Base-by-base conservation (phyloP, 2,888 invertebrate genomes). In the Morpho helenor region DNA sequence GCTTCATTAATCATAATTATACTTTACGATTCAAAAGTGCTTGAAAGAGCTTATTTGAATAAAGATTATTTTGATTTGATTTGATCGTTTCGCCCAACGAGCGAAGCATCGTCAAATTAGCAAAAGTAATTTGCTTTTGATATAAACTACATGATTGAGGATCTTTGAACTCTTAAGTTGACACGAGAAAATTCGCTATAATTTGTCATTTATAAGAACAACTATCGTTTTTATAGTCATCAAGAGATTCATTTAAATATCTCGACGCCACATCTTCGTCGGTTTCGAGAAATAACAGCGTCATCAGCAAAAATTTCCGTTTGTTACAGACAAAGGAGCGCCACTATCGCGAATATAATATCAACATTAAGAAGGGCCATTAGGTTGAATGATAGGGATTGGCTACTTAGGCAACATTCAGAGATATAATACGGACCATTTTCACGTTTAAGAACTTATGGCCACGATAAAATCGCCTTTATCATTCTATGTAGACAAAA, bases 281-380 rank as follows among this genome's bases (percentile, higher is more conserved):
- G 54, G 54, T 54, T 54, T 22, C 5, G 31, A 31, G 42, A 9
- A 41, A 54, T 54, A 54, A 54, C 48, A 10, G 48, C 47, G 49
- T 58, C 53, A 53, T 58, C 49, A 49, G 49, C 40, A 41, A 46
- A 49, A 53, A 55, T 57, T 57, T 57, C 57, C 52, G 52, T 52
- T 57, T 57, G 57, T 51, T 54, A 48, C 48, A 56, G 48, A 63
- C 53, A 63, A 60, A 63, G 43, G 58, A 51, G 45, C 49, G 45
- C 49, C 58, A 60, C 55, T 58, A 58, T 63, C 50, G 16, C 48
- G 55, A 58, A 63, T 58, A 61, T 58, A 63, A 63, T 59, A 60
- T 59, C 58, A 54, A 58, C 58, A 60, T 63, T 63, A 63, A 63
- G 58, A 56, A 45, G 42, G 48, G 49, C 53, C 61, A 63, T 63